phyloP scores from a whole-genome alignment of 2,113 vertebrate species.

The Pangasianodon hypophthalmus region DNA sequence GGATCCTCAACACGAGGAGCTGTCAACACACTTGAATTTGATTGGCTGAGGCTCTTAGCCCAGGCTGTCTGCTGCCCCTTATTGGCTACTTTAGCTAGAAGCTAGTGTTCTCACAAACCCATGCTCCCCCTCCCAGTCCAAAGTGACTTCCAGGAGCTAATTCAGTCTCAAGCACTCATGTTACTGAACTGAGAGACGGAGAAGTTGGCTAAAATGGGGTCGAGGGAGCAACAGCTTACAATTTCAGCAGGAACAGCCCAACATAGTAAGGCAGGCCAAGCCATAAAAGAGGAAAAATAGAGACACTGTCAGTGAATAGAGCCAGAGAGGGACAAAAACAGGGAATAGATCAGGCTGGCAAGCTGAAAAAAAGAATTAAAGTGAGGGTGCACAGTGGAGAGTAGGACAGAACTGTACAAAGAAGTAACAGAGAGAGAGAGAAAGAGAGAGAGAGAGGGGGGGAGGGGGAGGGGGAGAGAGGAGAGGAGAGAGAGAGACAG shows the following conservation, averaged over 20 bases:
- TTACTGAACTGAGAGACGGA: slow-evolving; percentile 65
- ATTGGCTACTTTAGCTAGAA: slow-evolving; percentile 44
- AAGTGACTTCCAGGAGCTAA: slow-evolving; percentile 63
- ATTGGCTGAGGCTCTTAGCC: slow-evolving; percentile 44
- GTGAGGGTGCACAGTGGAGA: not conserved
- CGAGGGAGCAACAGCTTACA: slow-evolving; percentile 46
- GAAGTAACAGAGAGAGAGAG: not conserved
- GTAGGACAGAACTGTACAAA: slow-evolving; percentile 4
- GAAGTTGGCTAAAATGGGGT: slow-evolving; percentile 55
- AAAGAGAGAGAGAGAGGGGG: not conserved
- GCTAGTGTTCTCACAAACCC: not conserved
- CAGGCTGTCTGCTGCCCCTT: not conserved
- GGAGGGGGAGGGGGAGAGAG: not conserved
- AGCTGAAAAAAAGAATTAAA: slow-evolving; percentile 4
- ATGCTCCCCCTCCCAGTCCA: slow-evolving; percentile 32
- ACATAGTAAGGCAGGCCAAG: slow-evolving; percentile 7
- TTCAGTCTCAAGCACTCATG: slow-evolving; percentile 65
- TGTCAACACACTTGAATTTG: slow-evolving; percentile 4
- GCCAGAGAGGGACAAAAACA: not conserved
- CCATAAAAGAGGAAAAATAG: not conserved
- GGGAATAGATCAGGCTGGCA: not conserved
- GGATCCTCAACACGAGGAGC: not conserved
- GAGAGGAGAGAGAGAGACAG: not conserved
- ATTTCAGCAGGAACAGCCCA: slow-evolving; percentile 32
- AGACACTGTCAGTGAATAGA: not conserved